Evolutionary conservation across 2,113 vertebrate species (phyloP), one percentile per base, ranked within the genome.

Genomic region (Dasypus novemcinctus): DNA sequence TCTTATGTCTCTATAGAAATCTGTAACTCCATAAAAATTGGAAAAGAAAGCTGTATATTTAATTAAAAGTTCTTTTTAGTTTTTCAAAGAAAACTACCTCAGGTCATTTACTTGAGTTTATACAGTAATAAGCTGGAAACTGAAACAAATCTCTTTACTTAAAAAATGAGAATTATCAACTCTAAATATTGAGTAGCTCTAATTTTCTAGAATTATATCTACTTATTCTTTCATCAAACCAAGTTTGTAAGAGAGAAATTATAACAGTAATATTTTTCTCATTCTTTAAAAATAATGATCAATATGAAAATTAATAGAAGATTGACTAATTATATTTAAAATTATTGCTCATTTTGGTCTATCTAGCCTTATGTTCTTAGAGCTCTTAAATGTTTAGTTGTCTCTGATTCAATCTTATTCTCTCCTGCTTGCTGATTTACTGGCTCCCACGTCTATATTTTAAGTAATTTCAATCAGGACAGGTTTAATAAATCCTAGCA

Each of bases 401-500:
- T 81, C 25, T 1, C 17, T 29, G 20, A 49, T 43, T 36, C 49
- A 59, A 41, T 61, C 6, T 1, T 52, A 5, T 91, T 49, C 29
- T 52, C 18, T 7, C 29, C 6, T 63, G 7, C 36, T 92, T 29
- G 17, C 36, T 57, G 31, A 31, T 23, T 80, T 85, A 57, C 21
- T 38, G 23, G 69, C 20, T 49, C 38, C 52, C 7, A 89, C 89
- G 61, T 83, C 36, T 82, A 1, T 41, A 25, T 82, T 97, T 97
- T 95, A 95, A 81, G 33, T 96, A 82, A 76, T 95, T 95, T 96
- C 92, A 93, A 74, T 79, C 46, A 95, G 11, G 14, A 61, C 12
- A 92, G 66, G 82, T 97, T 59, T 96, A 93, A 74, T 12, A 91
- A 86, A 82, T 90, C 91, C 15, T 78, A 94, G 38, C 5, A 59